A percentile compares a stretch with the other conserved stretches of the same genome.
Conservation (phyloP, 2,888 invertebrate genomes). For the Poecilobothrus nobilitatus region DNA sequence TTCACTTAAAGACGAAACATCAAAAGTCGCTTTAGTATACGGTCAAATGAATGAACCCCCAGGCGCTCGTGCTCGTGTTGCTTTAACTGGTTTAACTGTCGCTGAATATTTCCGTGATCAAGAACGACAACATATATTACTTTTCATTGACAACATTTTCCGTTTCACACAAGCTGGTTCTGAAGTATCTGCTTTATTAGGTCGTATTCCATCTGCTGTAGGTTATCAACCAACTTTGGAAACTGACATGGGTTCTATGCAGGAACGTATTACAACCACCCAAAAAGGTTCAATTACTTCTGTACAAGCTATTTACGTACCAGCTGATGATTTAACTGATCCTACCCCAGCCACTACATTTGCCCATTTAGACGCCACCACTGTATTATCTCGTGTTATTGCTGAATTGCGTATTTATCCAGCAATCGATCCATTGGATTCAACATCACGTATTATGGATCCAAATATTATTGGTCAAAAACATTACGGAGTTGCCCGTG, state of each 20-base stretch:
- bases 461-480: constrained; percentile 83
- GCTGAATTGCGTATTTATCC: constrained; percentile 91
- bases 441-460: constrained; percentile 90
- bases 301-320: constrained; percentile 92
- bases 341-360: constrained; percentile 94
- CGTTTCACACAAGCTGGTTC: constrained; percentile 88
- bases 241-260: constrained; percentile 97
- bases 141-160: constrained; percentile 97
- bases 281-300: constrained; percentile 77
- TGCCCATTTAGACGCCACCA: constrained; percentile 93
- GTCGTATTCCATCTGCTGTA: constrained; percentile 93
- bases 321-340: constrained; percentile 93
- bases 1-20: constrained; percentile 77
- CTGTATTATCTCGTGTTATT: constrained; percentile 86
- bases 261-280: constrained; percentile 57
- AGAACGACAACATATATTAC: constrained; percentile 89
- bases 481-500: constrained; percentile 84
- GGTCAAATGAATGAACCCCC: constrained; percentile 98
- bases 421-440: constrained; percentile 90
- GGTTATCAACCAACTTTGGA: constrained; percentile 94
- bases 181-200: constrained; percentile 82
- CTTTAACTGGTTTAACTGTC: constrained; percentile 84
- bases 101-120: constrained; percentile 93
- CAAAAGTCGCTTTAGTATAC: constrained; percentile 88
- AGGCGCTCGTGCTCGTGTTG: constrained; percentile 89